Percentiles rank a stretch among this genome's conserved stretches.
phyloP scores from a whole-genome alignment of 2,113 vertebrate genomes.

The Phodopus roborovskii region DNA sequence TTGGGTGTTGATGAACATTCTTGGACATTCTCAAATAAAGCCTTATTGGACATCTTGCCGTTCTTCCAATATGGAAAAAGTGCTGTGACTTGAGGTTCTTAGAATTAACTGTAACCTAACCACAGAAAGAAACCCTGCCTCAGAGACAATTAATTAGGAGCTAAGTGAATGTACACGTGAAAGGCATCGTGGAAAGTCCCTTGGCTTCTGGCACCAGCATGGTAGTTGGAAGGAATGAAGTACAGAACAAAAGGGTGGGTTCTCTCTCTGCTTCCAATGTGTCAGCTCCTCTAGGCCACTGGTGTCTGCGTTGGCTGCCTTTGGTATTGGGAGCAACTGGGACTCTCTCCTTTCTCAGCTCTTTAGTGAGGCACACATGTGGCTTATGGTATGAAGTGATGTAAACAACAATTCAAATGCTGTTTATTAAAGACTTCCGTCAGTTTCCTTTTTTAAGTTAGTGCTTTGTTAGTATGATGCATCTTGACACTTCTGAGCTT shows the following conservation, averaged over 20 bases:
- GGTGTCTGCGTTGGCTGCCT: not conserved
- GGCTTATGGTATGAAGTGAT: not conserved
- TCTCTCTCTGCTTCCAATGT: not conserved
- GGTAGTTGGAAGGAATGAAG: not conserved
- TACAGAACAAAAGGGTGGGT: not conserved
- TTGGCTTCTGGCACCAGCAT: constrained; percentile 4
- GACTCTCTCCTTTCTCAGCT: not conserved
- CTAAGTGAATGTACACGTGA: not conserved
- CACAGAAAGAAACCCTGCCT: constrained; percentile 47
- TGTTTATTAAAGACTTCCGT: not conserved
- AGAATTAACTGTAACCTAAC: constrained; percentile 40
- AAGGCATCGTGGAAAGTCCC: constrained; percentile 9
- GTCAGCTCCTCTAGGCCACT: not conserved
- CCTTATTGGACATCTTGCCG: constrained; percentile 32
- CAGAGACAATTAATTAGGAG: constrained; percentile 25
- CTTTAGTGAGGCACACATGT: not conserved
- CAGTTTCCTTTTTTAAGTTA: not conserved
- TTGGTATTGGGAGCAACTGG: not conserved
- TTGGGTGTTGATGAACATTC: not conserved
- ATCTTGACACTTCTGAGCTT: not conserved
- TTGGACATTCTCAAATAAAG: constrained; percentile 1
- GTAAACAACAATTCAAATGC: not conserved
- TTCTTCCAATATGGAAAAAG: not conserved
- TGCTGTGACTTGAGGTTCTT: constrained; percentile 37
- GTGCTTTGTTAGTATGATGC: not conserved